A percentile compares a stretch with the other conserved stretches of the same genome.
Conservation (phyloP, 2,888 invertebrate species). For the Macrophya annulata region DNA sequence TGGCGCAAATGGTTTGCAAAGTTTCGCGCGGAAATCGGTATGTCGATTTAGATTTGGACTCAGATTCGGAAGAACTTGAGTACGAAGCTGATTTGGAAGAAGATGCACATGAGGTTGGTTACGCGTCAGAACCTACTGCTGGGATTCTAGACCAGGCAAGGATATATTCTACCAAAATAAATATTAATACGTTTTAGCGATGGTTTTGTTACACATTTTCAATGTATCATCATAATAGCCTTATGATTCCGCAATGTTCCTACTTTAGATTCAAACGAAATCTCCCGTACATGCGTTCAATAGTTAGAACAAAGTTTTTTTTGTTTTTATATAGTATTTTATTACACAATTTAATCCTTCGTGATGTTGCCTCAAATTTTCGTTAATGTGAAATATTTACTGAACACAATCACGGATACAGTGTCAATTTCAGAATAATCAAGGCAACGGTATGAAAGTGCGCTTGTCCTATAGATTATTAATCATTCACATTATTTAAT, state of each 20-base stretch:
- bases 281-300: background rate
- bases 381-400: no score
- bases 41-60: conserved; percentile 81
- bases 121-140: conserved; percentile 91
- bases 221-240: background rate
- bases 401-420: background rate
- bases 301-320: no score
- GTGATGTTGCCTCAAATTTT: background rate
- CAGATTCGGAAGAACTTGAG: conserved; percentile 85
- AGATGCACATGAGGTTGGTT: conserved; percentile 88
- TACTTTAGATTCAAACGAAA: background rate
- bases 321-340: background rate
- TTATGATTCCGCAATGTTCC: background rate
- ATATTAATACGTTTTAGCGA: background rate
- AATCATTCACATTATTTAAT: background rate
- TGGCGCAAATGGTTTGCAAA: conserved; percentile 96
- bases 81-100: conserved; percentile 82
- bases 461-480: background rate
- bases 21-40: conserved; percentile 82
- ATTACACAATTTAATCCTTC: background rate
- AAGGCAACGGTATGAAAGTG: background rate
- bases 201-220: background rate
- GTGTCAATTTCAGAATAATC: background rate
- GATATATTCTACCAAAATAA: conserved; percentile 55
- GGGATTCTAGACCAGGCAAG: conserved; percentile 81